Conservation (phyloP, 2,113 vertebrate genomes). For the Mastomys natalensis region DNA sequence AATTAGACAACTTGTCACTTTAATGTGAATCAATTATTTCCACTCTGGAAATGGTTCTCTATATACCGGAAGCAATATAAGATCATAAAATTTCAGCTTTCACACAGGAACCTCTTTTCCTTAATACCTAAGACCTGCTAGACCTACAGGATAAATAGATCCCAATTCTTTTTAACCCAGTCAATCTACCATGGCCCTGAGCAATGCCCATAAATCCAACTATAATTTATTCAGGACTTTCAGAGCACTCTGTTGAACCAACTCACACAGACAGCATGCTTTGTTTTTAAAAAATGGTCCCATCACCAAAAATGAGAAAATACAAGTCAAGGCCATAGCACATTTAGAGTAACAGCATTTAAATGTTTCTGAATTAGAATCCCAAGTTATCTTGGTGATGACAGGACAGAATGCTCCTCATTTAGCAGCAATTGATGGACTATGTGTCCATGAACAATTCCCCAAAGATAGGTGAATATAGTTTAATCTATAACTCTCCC, state of each 20-base stretch:
- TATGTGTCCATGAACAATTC: background rate
- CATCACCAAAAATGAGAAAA: conserved; percentile 73
- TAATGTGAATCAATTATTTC: conserved; percentile 33
- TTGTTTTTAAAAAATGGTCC: conserved; percentile 39
- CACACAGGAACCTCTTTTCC: background rate
- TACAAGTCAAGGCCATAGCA: conserved; percentile 68
- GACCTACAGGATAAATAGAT: conserved; percentile 59
- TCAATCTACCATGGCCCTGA: conserved; percentile 51
- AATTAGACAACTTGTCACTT: conserved; percentile 34
- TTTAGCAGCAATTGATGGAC: conserved; percentile 45
- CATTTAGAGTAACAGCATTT: conserved; percentile 51
- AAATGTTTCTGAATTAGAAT: conserved; percentile 64
- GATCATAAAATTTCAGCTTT: background rate
- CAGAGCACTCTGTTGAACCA: conserved; percentile 41
- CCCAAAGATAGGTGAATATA: background rate
- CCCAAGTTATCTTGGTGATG: conserved; percentile 33
- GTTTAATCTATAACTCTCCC: conserved; percentile 21
- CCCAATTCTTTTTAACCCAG: conserved; percentile 63
- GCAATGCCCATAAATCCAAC: conserved; percentile 76
- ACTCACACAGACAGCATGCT: background rate
- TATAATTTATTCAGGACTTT: conserved; percentile 77
- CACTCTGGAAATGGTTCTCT: background rate
- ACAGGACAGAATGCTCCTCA: background rate
- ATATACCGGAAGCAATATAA: background rate
- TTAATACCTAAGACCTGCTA: background rate